Conservation (phyloP, 2,888 invertebrate genomes). For the Willowsia nigromaculata region DNA sequence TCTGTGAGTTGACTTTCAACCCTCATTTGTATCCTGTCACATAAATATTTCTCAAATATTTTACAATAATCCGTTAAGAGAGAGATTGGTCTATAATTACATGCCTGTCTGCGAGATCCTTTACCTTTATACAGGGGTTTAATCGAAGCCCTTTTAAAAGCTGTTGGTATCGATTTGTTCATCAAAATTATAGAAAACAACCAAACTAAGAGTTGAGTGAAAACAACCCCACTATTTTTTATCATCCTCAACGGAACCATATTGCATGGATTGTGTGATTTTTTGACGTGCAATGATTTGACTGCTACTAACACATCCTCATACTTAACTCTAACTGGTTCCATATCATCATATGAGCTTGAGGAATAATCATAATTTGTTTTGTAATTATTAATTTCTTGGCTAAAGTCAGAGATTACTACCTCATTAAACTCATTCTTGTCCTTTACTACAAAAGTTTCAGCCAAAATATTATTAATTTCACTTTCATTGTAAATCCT, state of each 20-base stretch:
- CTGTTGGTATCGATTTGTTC: no score
- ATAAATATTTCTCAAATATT: slow-evolving; percentile 54
- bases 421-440: neutral
- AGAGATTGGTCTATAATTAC: slow-evolving; percentile 2
- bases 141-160: neutral
- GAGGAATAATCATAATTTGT: neutral
- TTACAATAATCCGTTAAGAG: slow-evolving; percentile 61
- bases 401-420: neutral
- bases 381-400: neutral
- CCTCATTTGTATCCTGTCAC: slow-evolving; percentile 54
- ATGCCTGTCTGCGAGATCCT: neutral
- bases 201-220: neutral
- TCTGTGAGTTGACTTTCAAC: slow-evolving; percentile 50
- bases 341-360: neutral
- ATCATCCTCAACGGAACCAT: neutral
- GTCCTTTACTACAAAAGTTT: neutral
- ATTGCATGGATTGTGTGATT: neutral
- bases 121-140: neutral
- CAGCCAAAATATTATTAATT: neutral
- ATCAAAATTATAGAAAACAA: slow-evolving; percentile 39
- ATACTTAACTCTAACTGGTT: neutral
- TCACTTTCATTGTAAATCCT: neutral
- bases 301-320: neutral
- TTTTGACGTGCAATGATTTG: neutral
- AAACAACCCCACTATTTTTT: neutral